Base-by-base conservation (phyloP, 1,140 invertebrate species). In the Microplitis demolitor region DNA sequence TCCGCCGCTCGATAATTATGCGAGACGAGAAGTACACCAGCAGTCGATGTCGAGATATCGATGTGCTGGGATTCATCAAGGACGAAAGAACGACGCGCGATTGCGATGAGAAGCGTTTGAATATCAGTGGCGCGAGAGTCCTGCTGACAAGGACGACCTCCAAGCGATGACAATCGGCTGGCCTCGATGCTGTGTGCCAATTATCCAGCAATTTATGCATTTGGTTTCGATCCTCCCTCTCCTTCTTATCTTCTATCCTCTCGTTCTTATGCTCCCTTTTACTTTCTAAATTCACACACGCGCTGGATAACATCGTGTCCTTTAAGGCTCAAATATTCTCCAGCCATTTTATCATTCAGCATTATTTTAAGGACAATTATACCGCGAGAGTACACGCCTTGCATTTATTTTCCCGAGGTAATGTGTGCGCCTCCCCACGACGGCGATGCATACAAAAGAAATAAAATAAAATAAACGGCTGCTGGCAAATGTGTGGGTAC, bases 401-500 rank as follows among this genome's bases (percentile, higher is more conserved):
- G 56, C 56, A 3, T 31, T 4, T 60, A 14, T 60, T 5, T 33
- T 13, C 0, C 4, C 56, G 5, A 60, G 16, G 33, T 60, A 60
- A 60, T 60, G 16, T 24, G 24, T 24, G 24, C 56, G 14, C 60
- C 60, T 62, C 34, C 60, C 60, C 13, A 37, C 13, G 8, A 62
- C 24, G 6, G 39, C 39, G 39, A 45, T 8, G 16, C 14, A 56
- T 14, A 31, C 58, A 66, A 66, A 39, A 8, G 70, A 74, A 69
- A 67, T 70, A 56, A 51, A 71, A 62, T 61, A 50, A 63, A 61
- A 76, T 51, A 54, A 70, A 73, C 64, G 63, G 66, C 73, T 70
- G 74, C 72, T 77, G 75, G 74, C 73, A 62, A 72, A 66, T 69
- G 66, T 69, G 73, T 78, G 76, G 77, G 77, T 80, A 80, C 79